Conservation (phyloP, 2,888 invertebrate species). For the Cryptocephalus moraei region DNA sequence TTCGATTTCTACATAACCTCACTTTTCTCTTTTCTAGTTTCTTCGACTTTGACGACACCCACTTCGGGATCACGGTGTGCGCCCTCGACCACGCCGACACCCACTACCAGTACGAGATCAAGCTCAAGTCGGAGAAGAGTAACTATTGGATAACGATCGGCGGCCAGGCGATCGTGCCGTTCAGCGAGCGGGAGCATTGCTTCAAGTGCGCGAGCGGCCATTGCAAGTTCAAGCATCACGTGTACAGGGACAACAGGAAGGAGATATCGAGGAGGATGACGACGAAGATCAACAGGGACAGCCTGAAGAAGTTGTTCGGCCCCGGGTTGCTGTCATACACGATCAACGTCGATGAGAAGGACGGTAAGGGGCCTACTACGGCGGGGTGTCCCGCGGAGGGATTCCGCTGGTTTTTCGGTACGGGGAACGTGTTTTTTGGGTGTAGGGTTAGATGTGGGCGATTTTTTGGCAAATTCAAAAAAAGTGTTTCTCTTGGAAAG, state of each 20-base stretch:
- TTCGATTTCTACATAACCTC: too few species aligned
- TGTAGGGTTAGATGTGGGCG: too few species aligned
- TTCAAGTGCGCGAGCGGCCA: conserved; percentile 13
- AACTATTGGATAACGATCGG: conserved; percentile 10
- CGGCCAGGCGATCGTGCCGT: conserved; percentile 10
- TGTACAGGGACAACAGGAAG: conserved; percentile 13
- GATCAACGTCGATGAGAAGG: conserved; percentile 11
- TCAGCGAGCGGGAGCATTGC: conserved; percentile 15
- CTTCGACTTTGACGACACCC: conserved; percentile 14
- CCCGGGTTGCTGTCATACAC: conserved; percentile 12
- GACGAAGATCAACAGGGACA: conserved; percentile 14
- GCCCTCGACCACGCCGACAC: conserved; percentile 9
- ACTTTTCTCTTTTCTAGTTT: too few species aligned
- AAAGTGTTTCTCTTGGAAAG: too few species aligned
- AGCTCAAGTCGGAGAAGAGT: conserved; percentile 12
- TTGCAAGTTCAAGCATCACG: conserved; percentile 13
- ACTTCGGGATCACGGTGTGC: conserved; percentile 15
- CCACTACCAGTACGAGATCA: conserved; percentile 9
- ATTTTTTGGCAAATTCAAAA: too few species aligned
- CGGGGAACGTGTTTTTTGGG: too few species aligned
- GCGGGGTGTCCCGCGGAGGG: too few species aligned
- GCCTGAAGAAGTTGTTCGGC: conserved; percentile 13
- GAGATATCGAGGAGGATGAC: conserved; percentile 14
- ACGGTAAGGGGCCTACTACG: conserved; percentile 8
- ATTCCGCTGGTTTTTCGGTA: too few species aligned